These are phyloP conservation scores for Apotomis turbidana DNA, from an alignment of 2,888 invertebrate genomes.

Conservation along the genomic window DNA sequence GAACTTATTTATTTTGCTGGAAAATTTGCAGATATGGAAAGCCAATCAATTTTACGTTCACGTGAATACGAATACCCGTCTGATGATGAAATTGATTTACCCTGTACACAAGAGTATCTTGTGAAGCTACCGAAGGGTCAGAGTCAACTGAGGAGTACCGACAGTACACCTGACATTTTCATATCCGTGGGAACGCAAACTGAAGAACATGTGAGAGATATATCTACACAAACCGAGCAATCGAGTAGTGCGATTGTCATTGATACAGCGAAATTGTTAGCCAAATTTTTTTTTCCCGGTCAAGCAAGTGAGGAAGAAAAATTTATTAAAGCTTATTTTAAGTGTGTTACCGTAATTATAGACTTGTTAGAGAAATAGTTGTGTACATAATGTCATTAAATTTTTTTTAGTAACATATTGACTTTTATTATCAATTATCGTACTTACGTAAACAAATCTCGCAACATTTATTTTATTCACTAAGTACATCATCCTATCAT, in stretches of 20 bases:
- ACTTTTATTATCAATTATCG: too few species aligned
- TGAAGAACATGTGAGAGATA: background rate
- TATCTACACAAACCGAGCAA: background rate
- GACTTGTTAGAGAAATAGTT: background rate
- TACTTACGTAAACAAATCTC: too few species aligned
- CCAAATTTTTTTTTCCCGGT: background rate
- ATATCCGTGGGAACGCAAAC: slow-evolving; percentile 7
- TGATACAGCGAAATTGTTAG: slow-evolving; percentile 7
- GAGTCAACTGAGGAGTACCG: slow-evolving; percentile 24
- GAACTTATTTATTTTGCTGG: too few species aligned
- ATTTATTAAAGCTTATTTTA: background rate
- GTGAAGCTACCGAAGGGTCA: slow-evolving; percentile 23
- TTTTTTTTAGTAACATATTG: too few species aligned
- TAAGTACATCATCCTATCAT: too few species aligned
- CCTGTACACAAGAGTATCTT: background rate
- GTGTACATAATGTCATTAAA: background rate
- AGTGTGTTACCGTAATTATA: background rate
- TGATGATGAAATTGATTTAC: too few species aligned
- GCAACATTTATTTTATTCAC: too few species aligned
- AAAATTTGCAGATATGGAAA: too few species aligned
- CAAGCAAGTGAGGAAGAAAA: background rate
- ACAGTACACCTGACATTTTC: slow-evolving; percentile 15
- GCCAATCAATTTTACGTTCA: too few species aligned
- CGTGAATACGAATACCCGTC: too few species aligned
- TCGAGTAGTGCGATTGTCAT: slow-evolving; percentile 4